A percentile compares a stretch with the other conserved stretches of the same genome.
Evolutionary conservation across 2,797 vertebrate species (phyloP).

Genomic region (Mormyrops boulengeri): DNA sequence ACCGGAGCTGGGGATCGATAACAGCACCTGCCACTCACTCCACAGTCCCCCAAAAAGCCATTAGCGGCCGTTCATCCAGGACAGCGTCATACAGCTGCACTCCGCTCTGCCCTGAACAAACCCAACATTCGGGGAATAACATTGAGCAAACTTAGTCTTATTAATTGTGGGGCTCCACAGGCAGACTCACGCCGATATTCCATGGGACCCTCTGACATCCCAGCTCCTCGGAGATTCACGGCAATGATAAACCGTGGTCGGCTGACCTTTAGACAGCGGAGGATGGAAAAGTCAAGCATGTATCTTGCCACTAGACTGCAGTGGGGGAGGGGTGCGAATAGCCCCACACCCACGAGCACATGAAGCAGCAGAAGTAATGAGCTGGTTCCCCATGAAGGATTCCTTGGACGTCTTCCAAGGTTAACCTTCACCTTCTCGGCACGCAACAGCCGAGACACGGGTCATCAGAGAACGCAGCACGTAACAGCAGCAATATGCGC

Average conservation of each 20-base stretch:
- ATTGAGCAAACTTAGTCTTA: background rate
- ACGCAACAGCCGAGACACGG: background rate
- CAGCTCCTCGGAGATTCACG: background rate
- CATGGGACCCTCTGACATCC: background rate
- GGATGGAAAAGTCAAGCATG: background rate
- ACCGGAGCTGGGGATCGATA: conserved; percentile 14
- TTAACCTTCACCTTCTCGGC: background rate
- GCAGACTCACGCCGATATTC: background rate
- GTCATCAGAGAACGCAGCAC: background rate
- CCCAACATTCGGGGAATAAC: background rate
- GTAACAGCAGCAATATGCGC: background rate
- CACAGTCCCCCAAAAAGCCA: background rate
- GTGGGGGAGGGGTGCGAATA: background rate
- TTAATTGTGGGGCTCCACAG: background rate
- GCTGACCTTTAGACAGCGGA: background rate
- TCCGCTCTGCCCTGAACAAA: background rate
- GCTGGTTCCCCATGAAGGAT: background rate
- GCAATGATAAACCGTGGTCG: background rate
- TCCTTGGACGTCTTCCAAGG: background rate
- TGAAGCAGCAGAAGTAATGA: background rate
- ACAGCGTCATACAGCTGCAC: background rate
- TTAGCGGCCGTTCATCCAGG: background rate
- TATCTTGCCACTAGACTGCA: background rate
- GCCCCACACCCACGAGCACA: background rate
- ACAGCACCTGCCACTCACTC: conserved; percentile 1